Conservation (phyloP, 2,888 invertebrate species). For the Clunio marinus region DNA sequence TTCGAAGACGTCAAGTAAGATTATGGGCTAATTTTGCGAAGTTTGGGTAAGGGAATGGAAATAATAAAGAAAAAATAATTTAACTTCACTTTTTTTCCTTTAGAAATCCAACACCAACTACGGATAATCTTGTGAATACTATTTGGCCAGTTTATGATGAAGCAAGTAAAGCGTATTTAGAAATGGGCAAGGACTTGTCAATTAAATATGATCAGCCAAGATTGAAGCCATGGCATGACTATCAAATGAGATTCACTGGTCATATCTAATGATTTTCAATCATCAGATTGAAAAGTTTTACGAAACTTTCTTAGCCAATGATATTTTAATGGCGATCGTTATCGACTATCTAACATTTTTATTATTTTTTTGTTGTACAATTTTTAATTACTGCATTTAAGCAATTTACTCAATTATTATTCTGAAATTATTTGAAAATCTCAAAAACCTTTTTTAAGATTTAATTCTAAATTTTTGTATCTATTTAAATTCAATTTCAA, state of each 20-base stretch:
- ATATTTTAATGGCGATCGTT: too few species aligned
- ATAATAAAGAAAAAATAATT: background rate
- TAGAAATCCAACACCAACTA: slow-evolving; percentile 53
- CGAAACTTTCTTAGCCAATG: too few species aligned
- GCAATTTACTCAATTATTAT: too few species aligned
- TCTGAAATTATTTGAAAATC: too few species aligned
- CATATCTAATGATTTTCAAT: too few species aligned
- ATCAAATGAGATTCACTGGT: slow-evolving; percentile 19
- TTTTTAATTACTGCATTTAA: too few species aligned
- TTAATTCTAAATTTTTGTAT: too few species aligned
- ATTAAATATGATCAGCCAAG: background rate
- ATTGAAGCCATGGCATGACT: slow-evolving; percentile 17
- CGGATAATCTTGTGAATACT: slow-evolving; percentile 50
- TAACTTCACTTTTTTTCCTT: slow-evolving; percentile 8
- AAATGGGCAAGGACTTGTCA: slow-evolving; percentile 46
- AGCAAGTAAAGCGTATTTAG: slow-evolving; percentile 51
- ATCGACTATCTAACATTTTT: too few species aligned
- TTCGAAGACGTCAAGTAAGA: background rate
- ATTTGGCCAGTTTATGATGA: slow-evolving; percentile 51
- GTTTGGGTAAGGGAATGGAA: slow-evolving; percentile 18
- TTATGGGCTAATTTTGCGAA: slow-evolving; percentile 31
- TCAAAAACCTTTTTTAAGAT: too few species aligned
- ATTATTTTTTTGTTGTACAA: too few species aligned
- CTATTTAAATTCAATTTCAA: too few species aligned
- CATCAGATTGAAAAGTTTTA: too few species aligned